Conservation (phyloP, 2,797 vertebrate genomes). For the Cynopterus sphinx region DNA sequence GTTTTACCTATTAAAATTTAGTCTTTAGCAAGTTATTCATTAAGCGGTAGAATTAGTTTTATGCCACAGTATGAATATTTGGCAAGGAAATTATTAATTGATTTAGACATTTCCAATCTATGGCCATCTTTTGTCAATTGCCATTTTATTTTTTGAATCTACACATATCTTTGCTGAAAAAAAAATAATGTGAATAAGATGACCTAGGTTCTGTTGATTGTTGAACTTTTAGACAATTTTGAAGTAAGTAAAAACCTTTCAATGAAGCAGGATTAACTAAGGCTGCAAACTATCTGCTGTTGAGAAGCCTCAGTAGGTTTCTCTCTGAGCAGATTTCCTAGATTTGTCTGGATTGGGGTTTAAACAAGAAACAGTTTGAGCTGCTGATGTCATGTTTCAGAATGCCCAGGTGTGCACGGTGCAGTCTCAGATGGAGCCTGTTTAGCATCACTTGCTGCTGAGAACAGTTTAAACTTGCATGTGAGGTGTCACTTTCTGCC, state of each 20-base stretch:
- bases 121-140: background rate
- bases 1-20: background rate
- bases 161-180: background rate
- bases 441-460: constrained; percentile 23
- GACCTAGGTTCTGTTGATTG: background rate
- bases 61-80: background rate
- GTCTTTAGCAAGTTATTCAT: background rate
- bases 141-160: constrained; percentile 11
- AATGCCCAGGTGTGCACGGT: constrained; percentile 34
- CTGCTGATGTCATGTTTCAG: background rate
- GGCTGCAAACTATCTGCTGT: background rate
- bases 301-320: constrained; percentile 16
- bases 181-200: background rate
- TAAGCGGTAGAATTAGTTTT: constrained; percentile 5
- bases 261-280: constrained; percentile 55
- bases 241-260: constrained; percentile 46
- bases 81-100: background rate
- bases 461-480: constrained; percentile 50
- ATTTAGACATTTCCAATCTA: background rate
- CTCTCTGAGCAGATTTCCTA: constrained; percentile 36
- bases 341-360: background rate
- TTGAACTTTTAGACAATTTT: background rate
- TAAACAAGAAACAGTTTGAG: background rate
- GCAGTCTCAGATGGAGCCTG: background rate
- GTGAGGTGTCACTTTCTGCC: constrained; percentile 60